phyloP scores from a whole-genome alignment of 2,797 vertebrate species.

The Aphelocoma californica region DNA sequence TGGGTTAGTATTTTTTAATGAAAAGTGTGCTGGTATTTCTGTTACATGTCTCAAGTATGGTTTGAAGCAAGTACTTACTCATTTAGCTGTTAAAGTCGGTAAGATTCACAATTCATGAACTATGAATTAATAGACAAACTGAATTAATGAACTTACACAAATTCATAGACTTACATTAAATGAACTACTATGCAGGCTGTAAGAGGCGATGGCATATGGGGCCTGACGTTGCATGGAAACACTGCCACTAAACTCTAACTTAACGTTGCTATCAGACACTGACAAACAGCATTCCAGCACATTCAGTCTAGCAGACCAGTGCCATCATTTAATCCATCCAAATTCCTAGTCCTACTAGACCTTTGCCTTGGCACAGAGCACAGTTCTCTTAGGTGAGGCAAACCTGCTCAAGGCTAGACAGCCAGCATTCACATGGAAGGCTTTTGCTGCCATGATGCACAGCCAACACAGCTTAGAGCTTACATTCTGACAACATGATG shows the following conservation, averaged over 20 bases:
- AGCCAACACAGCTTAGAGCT: conserved; percentile 17
- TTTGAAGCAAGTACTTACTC: conserved; percentile 3
- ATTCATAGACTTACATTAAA: neutral
- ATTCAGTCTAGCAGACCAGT: neutral
- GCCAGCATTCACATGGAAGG: neutral
- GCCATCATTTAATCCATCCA: neutral
- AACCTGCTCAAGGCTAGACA: neutral
- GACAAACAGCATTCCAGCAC: neutral
- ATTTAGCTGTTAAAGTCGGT: conserved; percentile 15
- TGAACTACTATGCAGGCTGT: neutral
- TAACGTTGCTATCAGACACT: neutral
- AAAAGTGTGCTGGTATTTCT: conserved; percentile 2
- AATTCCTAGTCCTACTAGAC: neutral
- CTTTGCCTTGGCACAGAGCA: conserved; percentile 9
- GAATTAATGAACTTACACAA: neutral
- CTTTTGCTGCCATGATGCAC: neutral
- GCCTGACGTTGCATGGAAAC: neutral
- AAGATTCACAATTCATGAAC: conserved; percentile 9
- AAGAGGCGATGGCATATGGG: neutral
- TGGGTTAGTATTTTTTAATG: neutral
- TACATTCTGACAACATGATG: neutral
- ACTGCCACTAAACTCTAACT: conserved; percentile 5
- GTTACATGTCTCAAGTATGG: neutral
- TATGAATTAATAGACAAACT: conserved; percentile 17
- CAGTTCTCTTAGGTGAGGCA: neutral